phyloP scores from a whole-genome alignment of 2,888 invertebrate genomes.

The Mycalesis mineus region DNA sequence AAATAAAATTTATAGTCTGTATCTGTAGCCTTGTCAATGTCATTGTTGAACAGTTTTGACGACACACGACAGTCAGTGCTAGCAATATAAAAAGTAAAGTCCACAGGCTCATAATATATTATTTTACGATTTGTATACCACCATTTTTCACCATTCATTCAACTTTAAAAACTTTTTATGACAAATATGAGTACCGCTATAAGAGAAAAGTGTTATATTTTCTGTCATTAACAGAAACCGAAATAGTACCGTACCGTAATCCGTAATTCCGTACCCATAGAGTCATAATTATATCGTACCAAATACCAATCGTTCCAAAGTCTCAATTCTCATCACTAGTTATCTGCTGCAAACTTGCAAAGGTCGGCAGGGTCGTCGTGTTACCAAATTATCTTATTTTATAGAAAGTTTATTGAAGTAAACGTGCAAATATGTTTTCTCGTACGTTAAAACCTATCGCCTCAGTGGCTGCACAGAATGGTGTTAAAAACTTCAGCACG shows the following conservation, averaged over 20 bases:
- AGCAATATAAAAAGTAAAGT: not conserved
- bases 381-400: conserved; percentile 13
- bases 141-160: too few species aligned
- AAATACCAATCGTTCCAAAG: too few species aligned
- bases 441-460: conserved; percentile 79
- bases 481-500: conserved; percentile 79
- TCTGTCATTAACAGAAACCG: too few species aligned
- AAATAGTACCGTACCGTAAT: too few species aligned
- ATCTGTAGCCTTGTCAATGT: not conserved
- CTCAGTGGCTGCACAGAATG: conserved; percentile 68
- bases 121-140: too few species aligned
- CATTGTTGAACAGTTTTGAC: not conserved
- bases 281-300: too few species aligned
- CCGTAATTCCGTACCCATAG: too few species aligned
- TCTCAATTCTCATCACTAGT: conserved; percentile 34
- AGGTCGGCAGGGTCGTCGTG: conserved; percentile 41
- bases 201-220: too few species aligned
- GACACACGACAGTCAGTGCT: not conserved
- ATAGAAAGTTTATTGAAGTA: conserved; percentile 26
- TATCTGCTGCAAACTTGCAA: conserved; percentile 35
- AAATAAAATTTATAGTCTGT: not conserved
- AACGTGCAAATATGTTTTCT: conserved; percentile 77
- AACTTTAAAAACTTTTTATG: too few species aligned
- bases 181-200: too few species aligned
- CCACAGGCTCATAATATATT: too few species aligned